These are phyloP conservation scores for Leptodirus hochenwartii DNA, from an alignment of 2,888 invertebrate species.

Conservation along the genomic window DNA sequence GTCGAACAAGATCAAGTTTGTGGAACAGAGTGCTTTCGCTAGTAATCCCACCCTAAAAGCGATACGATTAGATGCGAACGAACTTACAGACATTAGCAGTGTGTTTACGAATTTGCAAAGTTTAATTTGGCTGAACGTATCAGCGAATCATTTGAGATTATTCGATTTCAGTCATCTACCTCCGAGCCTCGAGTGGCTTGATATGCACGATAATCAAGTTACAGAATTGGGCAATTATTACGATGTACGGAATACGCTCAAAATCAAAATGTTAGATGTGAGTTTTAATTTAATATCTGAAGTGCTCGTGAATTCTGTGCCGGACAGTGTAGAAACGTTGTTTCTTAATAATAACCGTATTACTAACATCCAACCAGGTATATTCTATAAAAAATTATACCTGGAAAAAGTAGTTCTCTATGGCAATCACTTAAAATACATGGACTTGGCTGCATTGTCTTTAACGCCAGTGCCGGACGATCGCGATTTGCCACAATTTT, in stretches of 20 bases:
- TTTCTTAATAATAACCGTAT: slow-evolving; percentile 60
- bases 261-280: slow-evolving; percentile 59
- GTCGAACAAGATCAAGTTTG: slow-evolving; percentile 56
- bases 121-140: slow-evolving; percentile 65
- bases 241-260: slow-evolving; percentile 42
- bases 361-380: slow-evolving; percentile 46
- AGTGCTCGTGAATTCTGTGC: slow-evolving; percentile 49
- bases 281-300: slow-evolving; percentile 53
- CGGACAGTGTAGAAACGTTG: slow-evolving; percentile 52
- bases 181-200: slow-evolving; percentile 56
- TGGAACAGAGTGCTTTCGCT: slow-evolving; percentile 61
- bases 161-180: slow-evolving; percentile 70
- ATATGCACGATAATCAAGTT: slow-evolving; percentile 65
- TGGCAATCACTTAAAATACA: slow-evolving; percentile 50
- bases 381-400: slow-evolving; percentile 49
- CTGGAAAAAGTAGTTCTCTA: slow-evolving; percentile 60
- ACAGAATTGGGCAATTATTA: slow-evolving; percentile 56
- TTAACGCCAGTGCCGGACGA: slow-evolving; percentile 44
- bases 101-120: slow-evolving; percentile 56
- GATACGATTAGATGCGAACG: slow-evolving; percentile 60
- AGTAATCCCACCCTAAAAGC: slow-evolving; percentile 55
- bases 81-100: slow-evolving; percentile 57
- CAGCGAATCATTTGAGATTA: slow-evolving; percentile 58
- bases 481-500: slow-evolving; percentile 57
- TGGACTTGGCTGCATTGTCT: slow-evolving; percentile 54